Evolutionary conservation across 2,113 vertebrate species (phyloP).

Genomic region (Centropus bengalensis): DNA sequence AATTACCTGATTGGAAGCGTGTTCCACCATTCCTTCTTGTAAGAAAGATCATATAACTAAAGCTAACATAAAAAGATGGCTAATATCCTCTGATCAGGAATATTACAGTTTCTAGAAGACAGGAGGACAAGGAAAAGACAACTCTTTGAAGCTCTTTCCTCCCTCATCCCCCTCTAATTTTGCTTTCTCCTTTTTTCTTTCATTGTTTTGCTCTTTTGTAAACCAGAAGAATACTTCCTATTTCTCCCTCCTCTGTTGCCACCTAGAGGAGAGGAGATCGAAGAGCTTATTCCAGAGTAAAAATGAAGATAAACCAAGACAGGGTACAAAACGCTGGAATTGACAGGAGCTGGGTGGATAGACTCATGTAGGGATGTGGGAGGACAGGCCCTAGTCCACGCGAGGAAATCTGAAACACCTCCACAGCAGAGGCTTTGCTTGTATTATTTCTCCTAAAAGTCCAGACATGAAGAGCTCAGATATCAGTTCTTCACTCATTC

Average conservation of each 20-base stretch:
- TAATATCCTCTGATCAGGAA: neutral
- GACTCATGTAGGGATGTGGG: neutral
- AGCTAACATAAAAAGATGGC: neutral
- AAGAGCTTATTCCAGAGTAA: neutral
- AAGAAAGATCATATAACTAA: neutral
- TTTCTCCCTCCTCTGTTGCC: slow-evolving; percentile 44
- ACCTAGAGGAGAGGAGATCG: neutral
- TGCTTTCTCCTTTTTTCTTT: neutral
- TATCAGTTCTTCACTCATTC: neutral
- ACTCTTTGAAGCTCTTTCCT: neutral
- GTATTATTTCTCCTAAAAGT: neutral
- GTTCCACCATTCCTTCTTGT: neutral
- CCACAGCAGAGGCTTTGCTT: neutral
- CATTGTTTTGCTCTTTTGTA: neutral
- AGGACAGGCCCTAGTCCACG: neutral
- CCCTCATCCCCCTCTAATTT: neutral
- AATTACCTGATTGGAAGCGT: neutral
- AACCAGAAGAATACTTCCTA: neutral
- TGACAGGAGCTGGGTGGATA: accelerated
- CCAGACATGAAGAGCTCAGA: neutral
- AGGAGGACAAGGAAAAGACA: neutral
- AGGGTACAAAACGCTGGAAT: neutral
- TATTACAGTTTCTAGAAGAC: neutral
- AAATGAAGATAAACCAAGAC: accelerated
- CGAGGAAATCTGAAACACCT: neutral